Conservation (phyloP, 2,888 invertebrate genomes). For the Molorchus minor region DNA sequence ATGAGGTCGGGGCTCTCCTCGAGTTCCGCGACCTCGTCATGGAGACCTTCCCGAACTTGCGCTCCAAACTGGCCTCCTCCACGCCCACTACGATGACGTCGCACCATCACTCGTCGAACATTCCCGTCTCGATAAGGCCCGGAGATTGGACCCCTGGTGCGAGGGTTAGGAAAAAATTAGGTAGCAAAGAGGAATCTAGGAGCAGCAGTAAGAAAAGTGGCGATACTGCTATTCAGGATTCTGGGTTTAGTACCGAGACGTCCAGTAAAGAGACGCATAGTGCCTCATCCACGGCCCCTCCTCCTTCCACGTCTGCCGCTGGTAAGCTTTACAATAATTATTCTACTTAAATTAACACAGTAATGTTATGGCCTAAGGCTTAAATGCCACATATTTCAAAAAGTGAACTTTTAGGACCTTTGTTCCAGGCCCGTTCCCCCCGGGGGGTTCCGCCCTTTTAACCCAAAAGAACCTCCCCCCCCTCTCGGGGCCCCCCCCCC, state of each 20-base stretch:
- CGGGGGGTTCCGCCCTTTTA: too few species aligned
- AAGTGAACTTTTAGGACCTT: too few species aligned
- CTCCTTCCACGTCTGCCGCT: slow-evolving; percentile 60
- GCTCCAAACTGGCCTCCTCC: slow-evolving; percentile 81
- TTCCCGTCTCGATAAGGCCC: slow-evolving; percentile 64
- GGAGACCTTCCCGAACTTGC: slow-evolving; percentile 91
- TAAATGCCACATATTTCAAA: too few species aligned
- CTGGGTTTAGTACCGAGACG: slow-evolving; percentile 90
- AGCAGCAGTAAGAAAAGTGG: slow-evolving; percentile 63
- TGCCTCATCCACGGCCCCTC: slow-evolving; percentile 71
- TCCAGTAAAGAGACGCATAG: slow-evolving; percentile 83
- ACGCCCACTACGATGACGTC: slow-evolving; percentile 62
- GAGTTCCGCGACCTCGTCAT: slow-evolving; percentile 94
- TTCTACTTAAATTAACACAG: too few species aligned
- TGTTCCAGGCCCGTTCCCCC: too few species aligned
- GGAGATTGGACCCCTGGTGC: slow-evolving; percentile 85
- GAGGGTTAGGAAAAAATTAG: slow-evolving; percentile 69
- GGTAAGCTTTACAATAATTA: too few species aligned
- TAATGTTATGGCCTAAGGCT: too few species aligned
- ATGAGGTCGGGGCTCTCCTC: slow-evolving; percentile 90
- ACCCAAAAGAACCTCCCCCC: too few species aligned
- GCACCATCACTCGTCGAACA: slow-evolving; percentile 64
- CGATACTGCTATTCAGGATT: slow-evolving; percentile 76
- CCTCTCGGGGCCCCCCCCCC: too few species aligned
- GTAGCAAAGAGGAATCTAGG: slow-evolving; percentile 54